A percentile compares a stretch with the other conserved stretches of the same genome.
phyloP scores from a whole-genome alignment of 2,888 invertebrate species.

The Catocala nupta region DNA sequence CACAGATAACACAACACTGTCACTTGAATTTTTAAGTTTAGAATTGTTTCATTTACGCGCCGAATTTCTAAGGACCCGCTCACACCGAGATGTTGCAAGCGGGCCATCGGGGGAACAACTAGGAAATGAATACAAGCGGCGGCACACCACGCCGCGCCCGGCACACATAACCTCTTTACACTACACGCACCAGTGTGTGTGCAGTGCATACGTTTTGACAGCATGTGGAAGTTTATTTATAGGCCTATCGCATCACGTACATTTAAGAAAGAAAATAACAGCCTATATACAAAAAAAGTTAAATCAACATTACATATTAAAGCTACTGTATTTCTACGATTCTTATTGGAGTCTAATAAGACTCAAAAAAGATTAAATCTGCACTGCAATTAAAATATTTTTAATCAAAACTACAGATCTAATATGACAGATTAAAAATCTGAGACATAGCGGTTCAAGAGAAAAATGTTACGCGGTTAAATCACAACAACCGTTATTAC shows the following conservation, averaged over 20 bases:
- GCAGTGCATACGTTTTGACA: conserved; percentile 78
- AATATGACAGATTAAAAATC: conserved; percentile 61
- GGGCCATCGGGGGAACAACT: conserved; percentile 84
- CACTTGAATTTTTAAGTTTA: conserved; percentile 35
- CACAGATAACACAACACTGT: conserved; percentile 49
- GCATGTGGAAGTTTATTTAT: conserved; percentile 75
- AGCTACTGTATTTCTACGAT: conserved; percentile 6
- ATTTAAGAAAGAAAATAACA: conserved; percentile 29
- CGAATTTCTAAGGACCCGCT: conserved; percentile 82
- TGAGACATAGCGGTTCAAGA: conserved; percentile 72
- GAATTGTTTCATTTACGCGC: conserved; percentile 68
- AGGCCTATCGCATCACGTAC: conserved; percentile 59
- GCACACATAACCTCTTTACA: conserved; percentile 58
- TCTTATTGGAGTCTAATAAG: conserved; percentile 45
- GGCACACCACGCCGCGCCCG: conserved; percentile 67
- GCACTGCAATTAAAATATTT: conserved; percentile 42
- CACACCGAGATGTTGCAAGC: conserved; percentile 83
- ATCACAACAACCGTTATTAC: conserved; percentile 86
- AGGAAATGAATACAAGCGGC: conserved; percentile 80
- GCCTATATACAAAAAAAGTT: neutral
- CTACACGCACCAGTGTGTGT: conserved; percentile 59
- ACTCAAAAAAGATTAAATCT: conserved; percentile 26
- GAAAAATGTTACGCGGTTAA: conserved; percentile 84
- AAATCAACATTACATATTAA: neutral
- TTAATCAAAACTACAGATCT: conserved; percentile 39